Evolutionary conservation across 2,888 invertebrate species (phyloP), one percentile per base, ranked within the genome.

Genomic region (Synergus itoensis): DNA sequence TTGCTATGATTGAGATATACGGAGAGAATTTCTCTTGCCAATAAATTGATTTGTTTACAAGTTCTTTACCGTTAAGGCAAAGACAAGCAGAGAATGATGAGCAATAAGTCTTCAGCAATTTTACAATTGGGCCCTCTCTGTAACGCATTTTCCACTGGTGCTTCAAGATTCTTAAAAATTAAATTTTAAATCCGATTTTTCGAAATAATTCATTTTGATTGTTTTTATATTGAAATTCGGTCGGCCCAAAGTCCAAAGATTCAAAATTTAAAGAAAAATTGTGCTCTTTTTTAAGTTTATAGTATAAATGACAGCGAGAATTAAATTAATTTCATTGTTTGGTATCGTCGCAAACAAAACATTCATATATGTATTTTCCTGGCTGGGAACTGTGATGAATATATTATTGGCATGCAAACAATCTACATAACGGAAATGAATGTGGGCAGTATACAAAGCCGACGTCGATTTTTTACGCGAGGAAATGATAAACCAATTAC

Each of bases 21-120:
- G 53, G n/a, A n/a, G 53, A n/a, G n/a, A 16, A 53, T 53, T 53
- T 53, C n/a, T 53, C n/a, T 53, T n/a, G n/a, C 9, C 53, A n/a
- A 53, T 53, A 53, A 53, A 53, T 53, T 53, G 53, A 53, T 53
- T n/a, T 53, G 53, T 53, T 53, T 53, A 53, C 53, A 53, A 53
- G n/a, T 18, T n/a, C 53, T 1, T 53, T 18, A 2, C 53, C 53
- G 9, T 53, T 53, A 53, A 9, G n/a, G 9, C n/a, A 53, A 53
- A 53, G 53, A n/a, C 9, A 53, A 9, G n/a, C n/a, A n/a, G 53
- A 53, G 53, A n/a, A n/a, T 53, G 53, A 53, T 53, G 53, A 53
- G 53, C n/a, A 53, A 53, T 53, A 53, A 53, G 8, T 14, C 53
- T 53, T 53, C 53, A 53, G n/a, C 8, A 53, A 53, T 53, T 53